Evolutionary conservation across 1,140 invertebrate species (phyloP).

Genomic region (Hyles vespertilio): DNA sequence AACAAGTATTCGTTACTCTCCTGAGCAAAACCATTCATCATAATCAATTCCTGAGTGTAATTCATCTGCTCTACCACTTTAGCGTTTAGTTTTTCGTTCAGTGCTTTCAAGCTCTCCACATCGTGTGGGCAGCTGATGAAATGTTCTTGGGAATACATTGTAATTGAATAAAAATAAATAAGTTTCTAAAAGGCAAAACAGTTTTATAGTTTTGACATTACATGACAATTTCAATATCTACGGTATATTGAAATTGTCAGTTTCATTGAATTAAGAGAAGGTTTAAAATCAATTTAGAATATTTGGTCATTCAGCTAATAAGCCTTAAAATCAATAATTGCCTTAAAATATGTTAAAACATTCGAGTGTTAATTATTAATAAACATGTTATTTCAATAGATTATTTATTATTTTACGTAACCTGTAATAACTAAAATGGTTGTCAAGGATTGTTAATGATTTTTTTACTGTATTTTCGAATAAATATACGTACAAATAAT

Average conservation of each 20-base stretch:
- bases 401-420: too few relatives aligned
- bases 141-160: constrained; percentile 37
- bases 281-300: too few relatives aligned
- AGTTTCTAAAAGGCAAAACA: too few relatives aligned
- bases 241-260: too few relatives aligned
- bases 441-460: not conserved
- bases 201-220: too few relatives aligned
- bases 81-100: constrained; percentile 43
- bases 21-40: constrained; percentile 46
- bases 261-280: too few relatives aligned
- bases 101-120: constrained; percentile 31
- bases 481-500: not conserved
- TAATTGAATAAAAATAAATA: not conserved
- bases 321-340: too few relatives aligned
- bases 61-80: constrained; percentile 53
- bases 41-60: constrained; percentile 49
- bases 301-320: too few relatives aligned
- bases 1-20: constrained; percentile 55
- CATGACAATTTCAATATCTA: too few relatives aligned
- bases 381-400: too few relatives aligned
- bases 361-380: too few relatives aligned
- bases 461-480: not conserved
- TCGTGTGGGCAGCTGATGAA: constrained; percentile 30
- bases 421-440: not conserved
- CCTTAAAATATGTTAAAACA: too few relatives aligned